Evolutionary conservation across 2,113 vertebrate species (phyloP), one percentile per base, ranked within the genome.

Genomic region (Piprites chloris): DNA sequence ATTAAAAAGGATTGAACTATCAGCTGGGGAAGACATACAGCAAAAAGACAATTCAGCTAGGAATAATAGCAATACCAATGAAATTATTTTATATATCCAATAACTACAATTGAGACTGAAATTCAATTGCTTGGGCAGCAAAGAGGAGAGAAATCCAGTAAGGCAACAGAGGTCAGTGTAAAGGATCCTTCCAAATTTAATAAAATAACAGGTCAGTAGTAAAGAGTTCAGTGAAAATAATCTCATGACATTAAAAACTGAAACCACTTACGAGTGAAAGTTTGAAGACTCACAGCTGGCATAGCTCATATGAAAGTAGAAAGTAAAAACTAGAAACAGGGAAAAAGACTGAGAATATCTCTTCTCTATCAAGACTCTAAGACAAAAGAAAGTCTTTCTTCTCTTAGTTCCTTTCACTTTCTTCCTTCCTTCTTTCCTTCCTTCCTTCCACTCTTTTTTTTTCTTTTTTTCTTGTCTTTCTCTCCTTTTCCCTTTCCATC

Each of bases 1-100:
- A 92, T 87, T 93, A 79, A 92, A 90, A 85, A 73, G 28, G 22
- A 71, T 94, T 92, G 92, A 97, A 85, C 53, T 82, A 26, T 77
- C 42, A 90, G 22, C 58, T 89, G 23, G 55, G 67, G 76, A 94
- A 93, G 30, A 33, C 26, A 68, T 53, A 41, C 23, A 77, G 26
- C 39, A 91, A 90, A 90, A 90, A 73, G 58, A 72, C 37, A 58
- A 79, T 90, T 96, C 44, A 82, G 58, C 24, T 73, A 68, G 67
- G 76, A 93, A 87, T 89, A 94, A 94, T 27, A 92, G 19, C 61
- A 72, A 87, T 79, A 72, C 46, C 92, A 95, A 79, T 55, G 33
- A 92, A 91, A 88, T 90, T 87, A 65, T 73, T 85, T 82, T 55
- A 75, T 91, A 52, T 72, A 63, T 80, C 58, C 41, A 90, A 55